These are phyloP conservation scores for Eira barbara DNA, from an alignment of 2,113 vertebrate genomes.

Conservation along the genomic window DNA sequence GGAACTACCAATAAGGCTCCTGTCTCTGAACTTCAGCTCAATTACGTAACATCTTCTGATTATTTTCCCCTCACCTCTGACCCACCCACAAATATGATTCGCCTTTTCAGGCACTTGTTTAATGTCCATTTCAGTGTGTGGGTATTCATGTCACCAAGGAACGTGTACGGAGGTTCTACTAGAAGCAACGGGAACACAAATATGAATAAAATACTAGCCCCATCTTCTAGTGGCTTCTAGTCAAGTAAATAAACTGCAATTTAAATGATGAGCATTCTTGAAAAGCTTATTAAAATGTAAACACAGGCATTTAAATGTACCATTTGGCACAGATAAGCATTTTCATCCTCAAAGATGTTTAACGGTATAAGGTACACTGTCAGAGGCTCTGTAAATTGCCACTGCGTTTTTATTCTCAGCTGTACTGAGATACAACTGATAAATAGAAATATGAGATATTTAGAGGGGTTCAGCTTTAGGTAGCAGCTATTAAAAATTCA, in stretches of 20 bases:
- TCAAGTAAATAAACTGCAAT: not conserved
- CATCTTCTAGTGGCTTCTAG: not conserved
- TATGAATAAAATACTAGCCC: not conserved
- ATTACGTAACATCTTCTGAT: not conserved
- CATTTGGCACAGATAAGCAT: not conserved
- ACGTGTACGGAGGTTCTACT: not conserved
- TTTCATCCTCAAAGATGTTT: not conserved
- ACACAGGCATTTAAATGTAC: not conserved
- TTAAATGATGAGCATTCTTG: not conserved
- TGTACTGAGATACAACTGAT: not conserved
- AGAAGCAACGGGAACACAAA: not conserved
- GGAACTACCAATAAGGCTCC: not conserved
- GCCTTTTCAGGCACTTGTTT: not conserved
- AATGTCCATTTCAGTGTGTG: not conserved
- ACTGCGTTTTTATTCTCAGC: not conserved
- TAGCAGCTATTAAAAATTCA: not conserved
- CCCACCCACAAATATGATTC: not conserved
- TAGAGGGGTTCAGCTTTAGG: not conserved
- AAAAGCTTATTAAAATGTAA: slow-evolving; percentile 35
- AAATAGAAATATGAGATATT: not conserved
- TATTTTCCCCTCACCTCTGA: not conserved
- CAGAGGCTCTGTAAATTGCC: not conserved
- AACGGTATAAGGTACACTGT: not conserved
- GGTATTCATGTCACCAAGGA: not conserved
- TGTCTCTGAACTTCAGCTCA: not conserved